Evolutionary conservation across 2,888 invertebrate genomes (phyloP), one percentile per base, ranked within the genome.

Genomic region (Adelphocoris suturalis): DNA sequence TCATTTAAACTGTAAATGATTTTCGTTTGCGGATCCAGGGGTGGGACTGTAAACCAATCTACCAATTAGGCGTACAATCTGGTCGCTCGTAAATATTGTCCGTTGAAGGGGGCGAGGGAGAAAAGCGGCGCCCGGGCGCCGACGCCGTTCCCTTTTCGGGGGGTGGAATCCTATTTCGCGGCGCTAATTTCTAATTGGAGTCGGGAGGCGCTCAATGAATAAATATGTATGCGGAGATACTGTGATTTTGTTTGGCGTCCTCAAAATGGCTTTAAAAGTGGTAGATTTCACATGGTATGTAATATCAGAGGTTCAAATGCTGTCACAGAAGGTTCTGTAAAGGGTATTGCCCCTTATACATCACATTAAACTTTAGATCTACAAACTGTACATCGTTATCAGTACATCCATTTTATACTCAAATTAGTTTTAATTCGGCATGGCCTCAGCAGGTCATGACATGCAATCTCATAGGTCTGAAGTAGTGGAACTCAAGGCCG

Each of bases 31-130:
- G 52, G 23, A 82, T 82, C 11, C 52, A 82, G n/a, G 52, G 52
- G 82, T 19, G 19, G 52, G 82, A 28, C 82, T 27, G 19, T 82
- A 82, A 82, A 82, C 82, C 82, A 82, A 82, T 82, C 82, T 82
- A 82, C 82, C 82, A 82, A 82, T 82, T 82, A 82, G 82, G 82
- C 48, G 82, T 27, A 82, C 82, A 82, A 82, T 82, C 46, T 48
- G 80, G 48, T 80, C 19, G 23, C 68, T 68, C 68, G 68, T 68
- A 68, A 68, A 68, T 68, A 68, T 68, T 68, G 68, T 68, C 68
- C 19, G 68, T 27, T 68, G 68, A 19, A 11, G 68, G 68, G 68
- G 27, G 23, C 19, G 68, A 23, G 23, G 11, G 23, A 68, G 57
- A 57, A 57, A 57, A n/a, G n/a, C 37, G 37, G 37, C 37, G 52